A percentile compares a stretch with the other conserved stretches of the same genome.
These are phyloP conservation scores for Apodemus agrarius DNA, from an alignment of 2,797 vertebrate genomes.

Conservation along the genomic window DNA sequence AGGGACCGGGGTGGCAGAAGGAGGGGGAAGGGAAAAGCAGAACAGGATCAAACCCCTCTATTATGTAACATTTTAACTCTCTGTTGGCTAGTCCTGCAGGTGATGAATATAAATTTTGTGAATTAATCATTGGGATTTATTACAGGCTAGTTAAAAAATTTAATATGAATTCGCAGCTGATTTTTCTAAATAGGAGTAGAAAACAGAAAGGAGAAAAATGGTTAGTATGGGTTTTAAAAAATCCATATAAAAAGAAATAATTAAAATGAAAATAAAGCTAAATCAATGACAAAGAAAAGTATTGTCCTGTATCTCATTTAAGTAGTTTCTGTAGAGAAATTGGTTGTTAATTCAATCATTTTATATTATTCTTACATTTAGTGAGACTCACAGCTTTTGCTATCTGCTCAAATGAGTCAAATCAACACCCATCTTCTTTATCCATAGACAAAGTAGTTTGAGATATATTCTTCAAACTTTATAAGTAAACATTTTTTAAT, in stretches of 20 bases:
- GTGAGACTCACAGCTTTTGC: background rate
- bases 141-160: background rate
- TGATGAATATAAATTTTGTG: background rate
- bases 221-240: background rate
- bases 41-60: background rate
- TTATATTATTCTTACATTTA: background rate
- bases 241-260: background rate
- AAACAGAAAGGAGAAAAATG: background rate
- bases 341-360: background rate
- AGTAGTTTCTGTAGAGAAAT: background rate
- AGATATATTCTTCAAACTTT: background rate
- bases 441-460: background rate
- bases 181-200: background rate
- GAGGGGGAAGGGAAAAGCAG: background rate
- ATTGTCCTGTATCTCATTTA: background rate
- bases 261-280: background rate
- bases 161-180: background rate
- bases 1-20: background rate
- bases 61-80: background rate
- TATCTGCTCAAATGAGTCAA: background rate
- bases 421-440: background rate
- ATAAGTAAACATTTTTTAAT: background rate
- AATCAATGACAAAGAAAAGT: background rate
- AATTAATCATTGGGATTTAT: background rate
- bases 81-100: background rate